Conservation (phyloP, 2,888 invertebrate genomes). For the Melikaiella ostensackeni region DNA sequence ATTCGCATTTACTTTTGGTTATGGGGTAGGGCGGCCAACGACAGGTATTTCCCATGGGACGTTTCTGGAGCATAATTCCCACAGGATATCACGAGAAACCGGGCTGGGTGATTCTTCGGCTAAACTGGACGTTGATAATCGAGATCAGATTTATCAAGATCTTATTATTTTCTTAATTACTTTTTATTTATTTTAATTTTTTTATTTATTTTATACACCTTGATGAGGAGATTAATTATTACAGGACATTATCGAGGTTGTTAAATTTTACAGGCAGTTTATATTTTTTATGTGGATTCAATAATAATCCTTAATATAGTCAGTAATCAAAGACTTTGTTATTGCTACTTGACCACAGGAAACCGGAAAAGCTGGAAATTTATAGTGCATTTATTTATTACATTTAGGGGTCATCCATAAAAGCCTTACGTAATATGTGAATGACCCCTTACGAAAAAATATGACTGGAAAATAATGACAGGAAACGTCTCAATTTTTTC, state of each 20-base stretch:
- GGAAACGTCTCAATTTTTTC: too few species aligned
- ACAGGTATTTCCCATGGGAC: conserved; percentile 73
- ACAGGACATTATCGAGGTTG: neutral
- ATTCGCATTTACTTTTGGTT: conserved; percentile 57
- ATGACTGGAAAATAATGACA: too few species aligned
- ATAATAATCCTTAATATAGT: too few species aligned
- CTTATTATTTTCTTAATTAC: neutral
- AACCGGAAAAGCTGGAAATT: too few species aligned
- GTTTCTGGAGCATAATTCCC: conserved; percentile 67
- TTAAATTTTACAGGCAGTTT: too few species aligned
- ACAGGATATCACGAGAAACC: conserved; percentile 61
- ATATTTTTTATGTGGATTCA: neutral
- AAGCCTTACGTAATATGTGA: too few species aligned
- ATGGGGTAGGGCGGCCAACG: conserved; percentile 58
- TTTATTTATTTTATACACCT: neutral
- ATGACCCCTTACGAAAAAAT: too few species aligned
- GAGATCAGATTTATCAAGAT: neutral
- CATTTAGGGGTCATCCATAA: too few species aligned
- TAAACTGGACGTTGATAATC: conserved; percentile 37
- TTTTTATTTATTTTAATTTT: neutral
- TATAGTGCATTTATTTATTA: too few species aligned
- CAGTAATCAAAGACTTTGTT: too few species aligned
- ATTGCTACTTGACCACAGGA: too few species aligned
- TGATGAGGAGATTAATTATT: neutral
- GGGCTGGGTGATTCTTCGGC: conserved; percentile 46